A percentile compares a stretch with the other conserved stretches of the same genome.
These are phyloP conservation scores for Muscina levida DNA, from an alignment of 2,888 invertebrate genomes.

Conservation along the genomic window DNA sequence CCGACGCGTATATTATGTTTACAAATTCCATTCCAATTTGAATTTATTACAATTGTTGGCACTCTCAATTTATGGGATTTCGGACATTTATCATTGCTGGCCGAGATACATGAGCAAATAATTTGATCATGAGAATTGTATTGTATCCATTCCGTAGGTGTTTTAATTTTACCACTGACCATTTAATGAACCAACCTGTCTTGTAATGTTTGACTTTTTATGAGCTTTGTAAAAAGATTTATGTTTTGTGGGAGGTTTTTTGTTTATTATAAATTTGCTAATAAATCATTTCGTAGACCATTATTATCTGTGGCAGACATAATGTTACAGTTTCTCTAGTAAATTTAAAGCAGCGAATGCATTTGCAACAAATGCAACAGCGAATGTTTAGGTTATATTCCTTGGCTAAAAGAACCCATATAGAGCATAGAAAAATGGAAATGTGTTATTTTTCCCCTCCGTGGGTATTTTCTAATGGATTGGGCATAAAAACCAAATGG, in stretches of 20 bases:
- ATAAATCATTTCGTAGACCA: not conserved
- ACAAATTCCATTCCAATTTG: conserved; percentile 27
- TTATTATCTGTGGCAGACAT: not conserved
- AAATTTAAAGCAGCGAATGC: no score
- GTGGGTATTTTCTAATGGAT: no score
- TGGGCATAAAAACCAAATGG: no score
- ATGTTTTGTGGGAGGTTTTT: not conserved
- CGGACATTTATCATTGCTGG: conserved; percentile 39
- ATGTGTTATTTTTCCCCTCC: no score
- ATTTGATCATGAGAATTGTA: not conserved
- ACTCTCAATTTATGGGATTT: conserved; percentile 25
- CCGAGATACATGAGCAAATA: not conserved
- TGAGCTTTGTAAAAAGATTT: conserved; percentile 1
- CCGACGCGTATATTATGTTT: conserved; percentile 22
- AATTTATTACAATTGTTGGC: conserved; percentile 42
- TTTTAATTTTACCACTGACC: conserved; percentile 4
- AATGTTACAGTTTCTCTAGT: no score
- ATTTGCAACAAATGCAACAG: no score
- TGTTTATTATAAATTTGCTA: not conserved
- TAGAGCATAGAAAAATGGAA: no score
- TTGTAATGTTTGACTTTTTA: not conserved
- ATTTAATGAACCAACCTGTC: no score
- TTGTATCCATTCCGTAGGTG: no score
- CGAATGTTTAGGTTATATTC: no score
- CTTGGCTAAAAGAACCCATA: no score